Base-by-base conservation (phyloP, 2,113 vertebrate genomes). In the Myotis lucifugus region DNA sequence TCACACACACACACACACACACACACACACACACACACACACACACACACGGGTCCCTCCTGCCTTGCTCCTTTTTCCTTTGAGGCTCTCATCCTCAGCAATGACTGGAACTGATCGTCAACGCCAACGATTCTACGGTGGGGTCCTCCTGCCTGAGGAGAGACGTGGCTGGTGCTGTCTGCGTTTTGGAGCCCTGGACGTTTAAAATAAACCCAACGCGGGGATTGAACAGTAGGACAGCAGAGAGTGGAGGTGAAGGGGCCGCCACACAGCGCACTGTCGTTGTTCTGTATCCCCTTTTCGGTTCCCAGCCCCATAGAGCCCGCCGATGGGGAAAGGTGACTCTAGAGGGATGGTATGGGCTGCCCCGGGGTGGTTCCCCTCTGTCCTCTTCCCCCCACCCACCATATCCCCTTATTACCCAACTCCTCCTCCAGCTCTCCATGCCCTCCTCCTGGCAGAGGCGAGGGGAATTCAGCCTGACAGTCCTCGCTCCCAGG, bases 41-140 rank as follows among this genome's bases (percentile, higher is more conserved):
- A 17, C 42, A 48, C n/a, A n/a, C 42, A 29, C 73, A 56, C 37
- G 48, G 54, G 5, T 66, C 70, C 40, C 25, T 66, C 95, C 81
- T 82, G 84, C 66, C 50, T 61, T 46, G 3, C 61, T 91, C 86
- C 40, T 23, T 18, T n/a, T 56, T 29, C 54, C 91, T 84, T 79
- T 70, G 37, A 98, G 87, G 85, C 76, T 67, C 34, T 34, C 61
- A 93, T 4, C 69, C 69, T 94, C 96, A 74, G n/a, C 61, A 46
- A 48, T 98, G 97, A 96, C 96, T 93, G 91, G 97, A 98, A 98
- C 86, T 93, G 77, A 97, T 95, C 97, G 98, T 98, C 97, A 97
- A 97, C 97, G 98, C 97, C 96, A 96, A 98, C 90, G 69, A 76
- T 52, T 97, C 76, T 89, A 79, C 77, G 2, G 46, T 34, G 56